Evolutionary conservation across 1,140 invertebrate genomes (phyloP).

Genomic region (Odontomachus brunneus): DNA sequence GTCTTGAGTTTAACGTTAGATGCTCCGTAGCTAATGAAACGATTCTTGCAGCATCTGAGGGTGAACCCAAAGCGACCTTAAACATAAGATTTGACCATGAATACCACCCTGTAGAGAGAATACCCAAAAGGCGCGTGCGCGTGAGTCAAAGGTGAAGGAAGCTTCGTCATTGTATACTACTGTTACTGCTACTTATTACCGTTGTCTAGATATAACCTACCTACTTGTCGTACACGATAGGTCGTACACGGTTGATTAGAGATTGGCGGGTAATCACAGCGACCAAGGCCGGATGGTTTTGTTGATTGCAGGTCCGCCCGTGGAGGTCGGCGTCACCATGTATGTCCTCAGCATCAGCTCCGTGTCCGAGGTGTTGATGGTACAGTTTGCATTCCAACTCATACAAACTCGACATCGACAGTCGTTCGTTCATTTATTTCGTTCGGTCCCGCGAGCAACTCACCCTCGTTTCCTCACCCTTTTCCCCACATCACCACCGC

Average conservation of each 20-base stretch:
- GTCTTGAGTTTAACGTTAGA: no score
- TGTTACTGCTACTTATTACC: constrained; percentile 30
- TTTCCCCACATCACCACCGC: neutral
- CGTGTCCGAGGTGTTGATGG: constrained; percentile 99
- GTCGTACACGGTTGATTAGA: constrained; percentile 65
- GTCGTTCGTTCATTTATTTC: constrained; percentile 62
- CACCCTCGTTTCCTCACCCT: neutral
- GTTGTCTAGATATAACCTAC: constrained; percentile 9
- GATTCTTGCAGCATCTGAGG: no score
- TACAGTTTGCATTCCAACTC: constrained; percentile 87
- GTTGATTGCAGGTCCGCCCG: constrained; percentile 95
- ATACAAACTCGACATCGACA: constrained; percentile 76
- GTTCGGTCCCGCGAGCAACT: neutral
- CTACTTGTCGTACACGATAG: constrained; percentile 32
- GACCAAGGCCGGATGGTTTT: constrained; percentile 84
- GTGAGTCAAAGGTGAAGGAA: constrained; percentile 41
- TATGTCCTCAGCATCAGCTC: constrained; percentile 99
- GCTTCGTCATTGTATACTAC: neutral
- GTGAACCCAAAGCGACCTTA: no score
- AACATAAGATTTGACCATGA: no score
- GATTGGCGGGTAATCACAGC: constrained; percentile 77
- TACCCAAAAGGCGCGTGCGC: neutral
- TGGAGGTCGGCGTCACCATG: constrained; percentile 98
- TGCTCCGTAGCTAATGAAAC: no score
- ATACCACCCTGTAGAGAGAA: neutral